Base-by-base conservation (phyloP, 2,888 invertebrate genomes). In the Drosophila lacicola region DNA sequence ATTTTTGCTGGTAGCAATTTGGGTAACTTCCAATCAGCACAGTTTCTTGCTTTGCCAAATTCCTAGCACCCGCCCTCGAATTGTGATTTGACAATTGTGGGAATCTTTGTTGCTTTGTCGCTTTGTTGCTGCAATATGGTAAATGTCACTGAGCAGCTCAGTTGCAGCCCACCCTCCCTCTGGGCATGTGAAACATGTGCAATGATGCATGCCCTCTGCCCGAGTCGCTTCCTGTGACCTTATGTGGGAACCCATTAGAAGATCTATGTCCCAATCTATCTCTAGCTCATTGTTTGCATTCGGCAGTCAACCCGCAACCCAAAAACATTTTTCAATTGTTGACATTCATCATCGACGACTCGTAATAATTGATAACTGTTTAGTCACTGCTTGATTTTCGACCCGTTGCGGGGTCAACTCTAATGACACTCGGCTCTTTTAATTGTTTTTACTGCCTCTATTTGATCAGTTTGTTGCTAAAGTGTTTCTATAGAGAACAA, bases 31-130 rank as follows among this genome's bases (percentile, higher is more conserved):
- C 67, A 71, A 64, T 63, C 75, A 78, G 63, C 49, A 45, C 39
- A 50, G 37, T 46, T 46, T 54, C n/a, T 4, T 44, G 8, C 29
- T 6, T 39, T 29, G n/a, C 33, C 46, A 42, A 65, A 46, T 60
- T 39, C 39, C 11, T 2, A 13, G 10, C 37, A 19, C 39, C 54
- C 47, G 33, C 50, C 61, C 50, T 1, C 19, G 25, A 25, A 63
- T 78, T 80, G 73, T 78, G 87, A 78, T 82, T 84, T 72, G 89
- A 88, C 88, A 84, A 84, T 88, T 88, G 88, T 88, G 88, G 88
- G 88, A 88, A 87, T 71, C 72, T 65, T 69, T 71, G 63, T 72
- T 54, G 49, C 21, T 21, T 33, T 33, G 25, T 39, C 37, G 44
- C 47, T 65, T 65, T 73, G 64, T 71, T 72, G 64, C 50, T 53